Conservation (phyloP, 2,113 vertebrate species). For the Vulpes ferrilata region DNA sequence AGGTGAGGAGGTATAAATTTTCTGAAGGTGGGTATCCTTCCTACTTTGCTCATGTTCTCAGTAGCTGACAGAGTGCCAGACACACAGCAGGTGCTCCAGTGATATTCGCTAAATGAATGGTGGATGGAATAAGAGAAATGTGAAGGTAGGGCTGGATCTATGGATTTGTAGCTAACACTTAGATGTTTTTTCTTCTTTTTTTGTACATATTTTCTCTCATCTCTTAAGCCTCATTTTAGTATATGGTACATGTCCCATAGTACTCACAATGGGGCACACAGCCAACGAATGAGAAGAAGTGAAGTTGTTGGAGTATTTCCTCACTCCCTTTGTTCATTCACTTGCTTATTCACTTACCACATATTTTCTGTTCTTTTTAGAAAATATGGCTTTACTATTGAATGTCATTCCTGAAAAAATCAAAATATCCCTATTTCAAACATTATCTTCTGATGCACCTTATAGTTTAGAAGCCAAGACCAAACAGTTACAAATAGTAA, state of each 20-base stretch:
- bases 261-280: background rate
- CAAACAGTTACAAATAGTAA: slow-evolving; percentile 7
- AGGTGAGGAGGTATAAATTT: background rate
- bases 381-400: background rate
- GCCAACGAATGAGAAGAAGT: background rate
- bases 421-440: background rate
- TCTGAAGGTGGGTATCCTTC: background rate
- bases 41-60: background rate
- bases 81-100: too few species aligned
- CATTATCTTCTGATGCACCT: slow-evolving; percentile 4
- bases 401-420: background rate
- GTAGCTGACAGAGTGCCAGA: background rate
- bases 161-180: background rate
- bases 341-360: background rate
- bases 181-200: background rate
- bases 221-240: background rate
- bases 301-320: background rate
- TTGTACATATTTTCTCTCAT: background rate
- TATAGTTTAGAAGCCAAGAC: slow-evolving; percentile 48
- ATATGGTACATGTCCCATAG: too few species aligned
- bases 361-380: background rate
- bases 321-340: background rate
- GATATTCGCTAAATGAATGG: background rate
- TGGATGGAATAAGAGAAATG: background rate
- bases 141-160: background rate